Evolutionary conservation across 1,140 invertebrate species (phyloP).

Genomic region (Meloidogyne exigua): DNA sequence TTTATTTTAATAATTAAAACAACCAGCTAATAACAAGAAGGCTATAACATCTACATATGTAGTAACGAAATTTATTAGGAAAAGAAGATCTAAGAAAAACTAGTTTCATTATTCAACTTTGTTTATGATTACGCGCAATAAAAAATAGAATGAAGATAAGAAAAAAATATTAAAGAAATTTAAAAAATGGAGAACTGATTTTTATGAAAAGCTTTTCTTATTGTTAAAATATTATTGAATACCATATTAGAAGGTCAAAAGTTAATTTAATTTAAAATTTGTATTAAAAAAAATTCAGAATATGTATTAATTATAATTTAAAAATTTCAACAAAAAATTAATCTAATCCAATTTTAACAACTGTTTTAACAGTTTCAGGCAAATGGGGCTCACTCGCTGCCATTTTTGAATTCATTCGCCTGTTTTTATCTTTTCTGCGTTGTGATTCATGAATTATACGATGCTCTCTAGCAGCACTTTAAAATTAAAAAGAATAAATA

Average conservation of each 20-base stretch:
- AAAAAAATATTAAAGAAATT: not conserved
- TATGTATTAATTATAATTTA: conserved; percentile 8
- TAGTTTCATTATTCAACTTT: not conserved
- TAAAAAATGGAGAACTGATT: too few relatives aligned
- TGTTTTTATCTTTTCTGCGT: conserved; percentile 50
- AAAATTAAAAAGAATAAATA: conserved; percentile 32
- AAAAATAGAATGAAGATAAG: not conserved
- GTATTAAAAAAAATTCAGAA: conserved; percentile 2
- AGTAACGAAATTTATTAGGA: too few relatives aligned
- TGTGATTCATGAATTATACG: conserved; percentile 53
- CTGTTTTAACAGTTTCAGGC: conserved; percentile 44
- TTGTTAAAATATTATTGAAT: not conserved
- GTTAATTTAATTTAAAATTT: too few relatives aligned
- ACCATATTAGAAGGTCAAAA: too few relatives aligned
- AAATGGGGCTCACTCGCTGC: conserved; percentile 39
- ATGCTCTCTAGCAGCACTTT: conserved; percentile 51
- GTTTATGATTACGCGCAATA: not conserved
- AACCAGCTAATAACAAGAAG: too few relatives aligned
- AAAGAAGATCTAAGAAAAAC: not conserved
- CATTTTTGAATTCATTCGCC: conserved; percentile 44
- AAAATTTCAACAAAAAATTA: not conserved
- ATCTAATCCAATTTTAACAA: conserved; percentile 51
- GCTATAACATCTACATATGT: too few relatives aligned
- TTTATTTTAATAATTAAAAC: too few relatives aligned
- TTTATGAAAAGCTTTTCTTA: not conserved